Conservation (phyloP, 2,888 invertebrate species). For the Eugnorisma glareosa region DNA sequence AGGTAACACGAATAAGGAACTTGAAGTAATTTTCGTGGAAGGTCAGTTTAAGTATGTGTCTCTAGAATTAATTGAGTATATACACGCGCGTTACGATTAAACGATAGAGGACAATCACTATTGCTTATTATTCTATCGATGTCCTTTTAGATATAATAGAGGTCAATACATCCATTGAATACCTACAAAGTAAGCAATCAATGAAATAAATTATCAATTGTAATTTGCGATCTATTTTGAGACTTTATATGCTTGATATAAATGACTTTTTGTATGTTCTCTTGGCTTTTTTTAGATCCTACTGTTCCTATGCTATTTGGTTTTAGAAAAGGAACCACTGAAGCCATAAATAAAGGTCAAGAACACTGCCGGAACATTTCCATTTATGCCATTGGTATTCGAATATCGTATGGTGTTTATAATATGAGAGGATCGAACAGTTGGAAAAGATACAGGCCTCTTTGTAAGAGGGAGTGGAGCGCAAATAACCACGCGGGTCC, state of each 20-base stretch:
- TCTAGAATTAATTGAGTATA: neutral
- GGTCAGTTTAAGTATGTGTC: neutral
- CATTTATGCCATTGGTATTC: too few relatives aligned
- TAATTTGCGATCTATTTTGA: neutral
- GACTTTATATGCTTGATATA: neutral
- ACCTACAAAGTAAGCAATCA: constrained; percentile 12
- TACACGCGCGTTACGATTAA: neutral
- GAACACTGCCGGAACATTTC: too few relatives aligned
- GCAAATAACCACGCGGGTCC: too few relatives aligned
- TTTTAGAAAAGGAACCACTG: neutral
- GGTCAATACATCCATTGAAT: constrained; percentile 44
- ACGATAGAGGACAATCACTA: constrained; percentile 20
- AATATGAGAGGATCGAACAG: too few relatives aligned
- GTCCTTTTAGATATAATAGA: constrained; percentile 48
- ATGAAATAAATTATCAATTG: constrained; percentile 3
- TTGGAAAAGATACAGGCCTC: too few relatives aligned
- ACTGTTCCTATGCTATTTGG: neutral
- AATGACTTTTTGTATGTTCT: neutral
- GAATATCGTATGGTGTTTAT: too few relatives aligned
- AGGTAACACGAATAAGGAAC: neutral
- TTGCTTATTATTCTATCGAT: constrained; percentile 22
- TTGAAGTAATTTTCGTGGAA: neutral
- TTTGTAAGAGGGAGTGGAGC: too few relatives aligned
- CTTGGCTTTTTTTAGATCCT: neutral
- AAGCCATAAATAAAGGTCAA: neutral